Conservation (phyloP, 2,113 vertebrate species). For the Himantopus leucocephalus region DNA sequence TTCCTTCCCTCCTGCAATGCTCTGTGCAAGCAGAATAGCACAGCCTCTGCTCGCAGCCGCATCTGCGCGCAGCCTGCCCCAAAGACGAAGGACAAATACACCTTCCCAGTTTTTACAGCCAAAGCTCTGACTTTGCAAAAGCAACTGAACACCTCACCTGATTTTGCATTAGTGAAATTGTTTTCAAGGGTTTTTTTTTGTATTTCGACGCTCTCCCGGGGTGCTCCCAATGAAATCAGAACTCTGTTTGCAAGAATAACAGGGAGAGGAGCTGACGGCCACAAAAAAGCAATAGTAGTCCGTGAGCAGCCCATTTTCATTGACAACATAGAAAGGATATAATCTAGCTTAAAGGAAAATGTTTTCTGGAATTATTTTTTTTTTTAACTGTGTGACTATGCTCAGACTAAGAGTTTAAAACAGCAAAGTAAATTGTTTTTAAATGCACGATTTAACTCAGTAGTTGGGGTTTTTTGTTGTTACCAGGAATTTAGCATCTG, state of each 20-base stretch:
- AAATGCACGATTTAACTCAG: not conserved
- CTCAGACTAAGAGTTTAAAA: not conserved
- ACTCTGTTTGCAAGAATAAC: not conserved
- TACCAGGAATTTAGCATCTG: not conserved
- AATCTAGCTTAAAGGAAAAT: not conserved
- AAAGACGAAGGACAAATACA: not conserved
- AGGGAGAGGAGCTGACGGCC: not conserved
- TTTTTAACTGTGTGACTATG: not conserved
- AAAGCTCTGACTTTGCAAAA: not conserved
- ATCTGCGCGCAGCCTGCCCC: not conserved
- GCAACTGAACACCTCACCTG: not conserved
- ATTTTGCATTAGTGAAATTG: not conserved
- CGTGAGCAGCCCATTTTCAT: not conserved
- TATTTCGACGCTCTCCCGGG: not conserved
- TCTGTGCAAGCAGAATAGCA: not conserved
- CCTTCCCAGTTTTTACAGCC: not conserved
- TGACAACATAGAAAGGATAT: not conserved
- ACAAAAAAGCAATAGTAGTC: not conserved
- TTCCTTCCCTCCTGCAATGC: not conserved
- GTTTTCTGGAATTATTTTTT: not conserved
- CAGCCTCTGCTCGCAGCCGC: not conserved
- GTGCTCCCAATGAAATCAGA: not conserved
- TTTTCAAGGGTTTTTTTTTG: not conserved
- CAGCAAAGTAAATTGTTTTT: not conserved
- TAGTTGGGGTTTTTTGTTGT: not conserved